These are phyloP conservation scores for Tachyglossus aculeatus DNA, from an alignment of 2,797 vertebrate species.

Conservation along the genomic window DNA sequence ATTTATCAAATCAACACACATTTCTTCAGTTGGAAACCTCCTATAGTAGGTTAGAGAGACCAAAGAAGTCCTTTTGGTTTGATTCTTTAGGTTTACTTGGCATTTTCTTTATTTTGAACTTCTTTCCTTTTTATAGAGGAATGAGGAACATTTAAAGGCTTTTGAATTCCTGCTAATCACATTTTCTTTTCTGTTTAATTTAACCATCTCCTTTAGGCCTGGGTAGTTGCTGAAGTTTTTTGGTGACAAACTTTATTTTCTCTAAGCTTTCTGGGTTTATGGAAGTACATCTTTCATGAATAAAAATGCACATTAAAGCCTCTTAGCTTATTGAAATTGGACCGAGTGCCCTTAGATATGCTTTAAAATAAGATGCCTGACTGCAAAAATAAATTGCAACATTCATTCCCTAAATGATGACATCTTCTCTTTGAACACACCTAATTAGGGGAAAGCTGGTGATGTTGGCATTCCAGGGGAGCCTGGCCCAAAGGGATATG, in stretches of 20 bases:
- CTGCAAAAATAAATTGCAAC: neutral
- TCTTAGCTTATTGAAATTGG: neutral
- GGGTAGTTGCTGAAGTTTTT: neutral
- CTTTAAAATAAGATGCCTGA: neutral
- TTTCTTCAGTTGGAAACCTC: no score
- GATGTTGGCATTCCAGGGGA: slow-evolving; percentile 57
- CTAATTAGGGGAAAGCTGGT: slow-evolving; percentile 63
- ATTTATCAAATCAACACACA: no score
- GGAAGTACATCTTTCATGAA: neutral
- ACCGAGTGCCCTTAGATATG: neutral
- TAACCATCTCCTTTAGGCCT: neutral
- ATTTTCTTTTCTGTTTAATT: no score
- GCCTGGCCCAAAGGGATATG: slow-evolving; percentile 61
- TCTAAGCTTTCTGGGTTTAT: neutral
- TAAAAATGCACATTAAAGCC: neutral
- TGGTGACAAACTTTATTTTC: neutral
- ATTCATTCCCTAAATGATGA: no score
- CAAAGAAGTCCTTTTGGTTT: no score
- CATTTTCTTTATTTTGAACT: no score
- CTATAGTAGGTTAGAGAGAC: no score
- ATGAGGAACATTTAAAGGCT: neutral
- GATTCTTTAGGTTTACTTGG: no score
- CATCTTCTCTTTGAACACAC: neutral
- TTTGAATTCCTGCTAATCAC: neutral
- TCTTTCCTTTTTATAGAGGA: neutral